These are phyloP conservation scores for Leguminivora glycinivorella DNA, from an alignment of 1,140 invertebrate genomes.

Conservation along the genomic window DNA sequence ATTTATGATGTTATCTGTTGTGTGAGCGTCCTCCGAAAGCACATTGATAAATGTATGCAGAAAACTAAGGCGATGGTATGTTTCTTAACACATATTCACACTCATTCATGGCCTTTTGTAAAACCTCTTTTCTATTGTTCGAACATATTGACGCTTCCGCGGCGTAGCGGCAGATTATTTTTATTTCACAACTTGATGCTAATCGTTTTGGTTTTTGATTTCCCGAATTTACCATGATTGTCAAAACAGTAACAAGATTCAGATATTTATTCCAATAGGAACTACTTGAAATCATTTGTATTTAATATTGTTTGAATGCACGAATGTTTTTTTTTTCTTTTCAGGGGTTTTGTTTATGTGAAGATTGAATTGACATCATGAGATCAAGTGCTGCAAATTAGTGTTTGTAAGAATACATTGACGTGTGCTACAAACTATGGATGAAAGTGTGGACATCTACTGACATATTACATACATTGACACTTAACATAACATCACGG, in stretches of 20 bases:
- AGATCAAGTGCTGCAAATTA: conserved; percentile 60
- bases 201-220: conserved; percentile 30
- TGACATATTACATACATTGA: conserved; percentile 71
- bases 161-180: conserved; percentile 69
- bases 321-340: conserved; percentile 56
- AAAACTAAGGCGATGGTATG: conserved; percentile 74
- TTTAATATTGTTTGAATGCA: conserved; percentile 35
- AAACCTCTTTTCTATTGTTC: conserved; percentile 63
- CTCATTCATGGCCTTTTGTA: conserved; percentile 41
- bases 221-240: conserved; percentile 24
- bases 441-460: conserved; percentile 76
- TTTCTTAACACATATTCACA: conserved; percentile 50
- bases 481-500: conserved; percentile 62
- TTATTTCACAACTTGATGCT: conserved; percentile 46
- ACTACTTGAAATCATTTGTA: not conserved
- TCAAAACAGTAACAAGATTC: conserved; percentile 24
- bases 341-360: conserved; percentile 60
- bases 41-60: conserved; percentile 72
- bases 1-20: conserved; percentile 80
- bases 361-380: conserved; percentile 55
- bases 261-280: not conserved
- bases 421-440: conserved; percentile 70
- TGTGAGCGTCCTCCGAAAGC: conserved; percentile 76
- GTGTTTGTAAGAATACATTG: conserved; percentile 59
- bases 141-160: conserved; percentile 68